Percentiles rank a stretch among this genome's conserved stretches.
These are phyloP conservation scores for Maniola hyperantus DNA, from an alignment of 2,888 invertebrate species.

Conservation along the genomic window DNA sequence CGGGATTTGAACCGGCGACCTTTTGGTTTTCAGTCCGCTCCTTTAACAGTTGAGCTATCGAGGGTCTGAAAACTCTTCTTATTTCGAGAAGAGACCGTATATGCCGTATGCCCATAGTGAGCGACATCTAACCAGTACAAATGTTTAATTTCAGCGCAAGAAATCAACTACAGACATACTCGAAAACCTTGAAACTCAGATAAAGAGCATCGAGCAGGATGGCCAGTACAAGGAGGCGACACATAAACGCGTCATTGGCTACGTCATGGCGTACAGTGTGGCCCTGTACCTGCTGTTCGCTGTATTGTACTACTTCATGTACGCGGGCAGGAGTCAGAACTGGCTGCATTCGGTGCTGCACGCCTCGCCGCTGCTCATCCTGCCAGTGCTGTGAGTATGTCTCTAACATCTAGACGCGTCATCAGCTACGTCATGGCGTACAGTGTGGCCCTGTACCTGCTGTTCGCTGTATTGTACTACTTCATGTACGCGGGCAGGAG, in stretches of 20 bases:
- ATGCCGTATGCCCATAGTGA: too few relatives aligned
- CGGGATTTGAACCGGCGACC: too few relatives aligned
- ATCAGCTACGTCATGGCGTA: slow-evolving; percentile 83
- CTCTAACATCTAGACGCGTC: slow-evolving; percentile 84
- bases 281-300: slow-evolving; percentile 88
- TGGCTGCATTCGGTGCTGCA: slow-evolving; percentile 89
- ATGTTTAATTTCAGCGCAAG: slow-evolving; percentile 62
- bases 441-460: slow-evolving; percentile 87
- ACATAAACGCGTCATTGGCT: slow-evolving; percentile 91
- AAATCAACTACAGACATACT: slow-evolving; percentile 79
- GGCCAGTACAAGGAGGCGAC: slow-evolving; percentile 90
- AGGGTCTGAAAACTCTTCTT: too few relatives aligned
- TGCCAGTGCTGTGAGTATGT: slow-evolving; percentile 91
- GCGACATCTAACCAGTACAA: not conserved
- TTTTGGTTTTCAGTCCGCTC: too few relatives aligned
- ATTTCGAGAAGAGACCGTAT: too few relatives aligned
- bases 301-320: slow-evolving; percentile 89
- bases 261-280: slow-evolving; percentile 87
- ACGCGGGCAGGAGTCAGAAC: slow-evolving; percentile 88
- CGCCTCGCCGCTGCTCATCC: slow-evolving; percentile 89
- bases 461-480: slow-evolving; percentile 88
- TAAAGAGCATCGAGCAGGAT: slow-evolving; percentile 91
- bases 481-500: slow-evolving; percentile 92
- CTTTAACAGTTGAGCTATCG: too few relatives aligned
- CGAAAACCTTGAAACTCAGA: slow-evolving; percentile 90